These are phyloP conservation scores for Brachionus plicatilis DNA, from an alignment of 1,140 invertebrate genomes.

Conservation along the genomic window DNA sequence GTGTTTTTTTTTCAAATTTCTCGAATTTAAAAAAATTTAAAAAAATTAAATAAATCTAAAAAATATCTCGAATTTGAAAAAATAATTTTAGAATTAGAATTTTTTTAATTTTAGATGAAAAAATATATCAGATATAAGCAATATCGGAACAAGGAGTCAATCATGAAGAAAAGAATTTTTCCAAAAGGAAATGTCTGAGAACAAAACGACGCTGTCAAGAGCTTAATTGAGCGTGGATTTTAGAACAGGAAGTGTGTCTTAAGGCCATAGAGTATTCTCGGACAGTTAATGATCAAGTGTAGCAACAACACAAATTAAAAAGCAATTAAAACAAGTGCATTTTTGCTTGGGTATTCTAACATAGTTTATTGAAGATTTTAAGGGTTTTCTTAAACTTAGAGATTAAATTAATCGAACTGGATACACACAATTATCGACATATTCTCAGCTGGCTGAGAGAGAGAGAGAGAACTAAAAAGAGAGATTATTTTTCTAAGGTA, in stretches of 20 bases:
- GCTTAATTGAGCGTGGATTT: not conserved
- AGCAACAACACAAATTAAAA: not conserved
- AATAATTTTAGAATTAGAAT: too few species aligned
- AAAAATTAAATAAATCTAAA: too few species aligned
- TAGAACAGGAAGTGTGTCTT: not conserved
- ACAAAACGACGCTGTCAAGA: not conserved
- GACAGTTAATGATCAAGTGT: not conserved
- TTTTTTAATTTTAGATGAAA: not conserved
- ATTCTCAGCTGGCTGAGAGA: not conserved
- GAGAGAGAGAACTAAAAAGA: not conserved
- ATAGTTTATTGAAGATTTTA: not conserved
- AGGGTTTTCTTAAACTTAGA: conserved; percentile 6
- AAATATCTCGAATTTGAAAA: too few species aligned
- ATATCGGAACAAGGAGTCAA: too few species aligned
- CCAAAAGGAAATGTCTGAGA: not conserved
- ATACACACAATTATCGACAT: not conserved
- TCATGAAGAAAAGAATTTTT: not conserved
- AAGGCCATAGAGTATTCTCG: not conserved
- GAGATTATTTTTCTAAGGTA: not conserved
- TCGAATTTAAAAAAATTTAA: too few species aligned
- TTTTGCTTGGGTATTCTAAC: not conserved
- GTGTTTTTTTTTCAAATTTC: too few species aligned
- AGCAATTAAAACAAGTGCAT: not conserved
- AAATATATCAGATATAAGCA: not conserved
- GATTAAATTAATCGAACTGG: conserved; percentile 9